Evolutionary conservation across 2,888 invertebrate genomes (phyloP), one percentile per base, ranked within the genome.

Genomic region (Pristionchus exspectatus): DNA sequence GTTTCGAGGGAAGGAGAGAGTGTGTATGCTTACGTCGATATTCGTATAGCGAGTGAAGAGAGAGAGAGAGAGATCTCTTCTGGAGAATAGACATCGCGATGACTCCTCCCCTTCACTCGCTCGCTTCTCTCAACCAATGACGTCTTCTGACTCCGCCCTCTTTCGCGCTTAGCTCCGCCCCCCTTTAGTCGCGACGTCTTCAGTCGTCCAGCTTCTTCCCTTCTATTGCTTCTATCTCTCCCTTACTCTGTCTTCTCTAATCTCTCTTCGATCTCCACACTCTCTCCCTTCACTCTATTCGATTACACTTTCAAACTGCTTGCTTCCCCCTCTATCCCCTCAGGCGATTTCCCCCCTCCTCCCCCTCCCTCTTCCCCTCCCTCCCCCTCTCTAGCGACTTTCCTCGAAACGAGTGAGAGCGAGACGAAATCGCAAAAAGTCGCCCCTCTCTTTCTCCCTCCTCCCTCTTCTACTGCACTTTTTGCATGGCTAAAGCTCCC

Each of bases 1-100:
- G 77, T 77, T 77, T 77, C 77, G 77, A 77, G 77, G 24, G 44
- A 44, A 38, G 56, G 77, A 77, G 77, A 77, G 77, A 77, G 77
- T 44, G 77, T 77, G 38, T 77, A 44, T 44, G 38, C 38, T 77
- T 77, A 77, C 77, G 77, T 77, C 77, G 77, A 77, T 77, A 77
- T 77, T 77, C 77, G 77, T 77, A 77, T 77, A 77, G 77, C 77
- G 77, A 77, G 44, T 69, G 27, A 30, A 69, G 69, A 16, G 69
- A 44, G 44, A 44, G 77, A 69, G 69, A 16, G 69, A 44, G 44
- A 44, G 77, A 38, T 38, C 38, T 38, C 38, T 38, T 21, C 77
- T 77, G 38, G 14, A 77, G 77, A 77, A 77, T 1, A 66, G 38
- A 7, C 18, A 27, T 30, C 69, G 63, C 59, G 59, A 59, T 38